Evolutionary conservation across 2,888 invertebrate genomes (phyloP), one percentile per base, ranked within the genome.

Genomic region (Lepetodrilus schrolli): DNA sequence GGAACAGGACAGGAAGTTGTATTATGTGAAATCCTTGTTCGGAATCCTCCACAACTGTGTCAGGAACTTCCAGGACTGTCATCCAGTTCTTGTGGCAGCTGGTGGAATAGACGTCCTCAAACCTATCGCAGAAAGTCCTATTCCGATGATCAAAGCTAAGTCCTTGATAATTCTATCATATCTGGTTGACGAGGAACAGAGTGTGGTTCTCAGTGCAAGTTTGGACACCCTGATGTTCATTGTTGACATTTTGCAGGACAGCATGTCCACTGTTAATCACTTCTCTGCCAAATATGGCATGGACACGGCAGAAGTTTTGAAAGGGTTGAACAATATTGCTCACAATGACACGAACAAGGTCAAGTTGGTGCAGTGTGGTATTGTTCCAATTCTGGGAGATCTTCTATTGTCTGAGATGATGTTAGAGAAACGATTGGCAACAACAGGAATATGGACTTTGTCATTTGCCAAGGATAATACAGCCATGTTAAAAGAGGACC

Each of bases 21-120:
- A 84, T 72, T 75, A 82, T 47, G 79, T 84, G 13, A 89, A 89
- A 73, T 84, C 87, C 20, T 80, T 86, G 66, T 78, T 90, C 0
- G 89, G 90, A 20, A 85, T 89, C 10, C 73, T 88, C 20, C 89
- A 89, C 78, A 90, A 90, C 74, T 78, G 86, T 36, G 80, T 83
- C 2, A 75, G 89, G n/a, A 84, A 86, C 66, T 80, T 82, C 21
- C 78, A 82, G 10, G 85, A 87, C 36, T 81, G 86, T 66, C 81
- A 83, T 58, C 75, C 79, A 48, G 68, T 77, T 1, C 77, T 88
- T 26, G 78, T 84, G 21, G 75, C 79, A 23, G 78, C 80, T 26
- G 75, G 80, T 43, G 77, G 84, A 3, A 79, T 88, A 5, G 68
- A 77, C 0, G 73, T 82, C 17, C 77, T 88, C 5, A 77, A 81